phyloP scores from a whole-genome alignment of 1,140 invertebrate genomes.

The Trypoxylus dichotomus region DNA sequence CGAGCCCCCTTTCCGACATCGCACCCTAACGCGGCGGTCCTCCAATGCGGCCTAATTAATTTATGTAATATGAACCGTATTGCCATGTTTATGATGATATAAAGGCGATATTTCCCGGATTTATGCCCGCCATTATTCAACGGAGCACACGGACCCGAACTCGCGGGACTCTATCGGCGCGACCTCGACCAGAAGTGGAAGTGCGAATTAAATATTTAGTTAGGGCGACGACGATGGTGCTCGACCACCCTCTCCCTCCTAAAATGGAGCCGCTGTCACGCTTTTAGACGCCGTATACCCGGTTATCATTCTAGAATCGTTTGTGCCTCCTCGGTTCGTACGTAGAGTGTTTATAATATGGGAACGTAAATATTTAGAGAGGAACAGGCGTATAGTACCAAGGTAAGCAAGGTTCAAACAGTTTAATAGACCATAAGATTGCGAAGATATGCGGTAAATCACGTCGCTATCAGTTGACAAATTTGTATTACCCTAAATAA shows the following conservation, averaged over 20 bases:
- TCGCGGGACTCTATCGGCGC: not conserved
- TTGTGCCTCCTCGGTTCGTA: not conserved
- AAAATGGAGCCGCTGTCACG: not conserved
- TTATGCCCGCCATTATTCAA: constrained; percentile 20
- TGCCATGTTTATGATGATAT: constrained; percentile 28
- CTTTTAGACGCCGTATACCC: not conserved
- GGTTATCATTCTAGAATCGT: not conserved
- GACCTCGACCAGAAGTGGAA: not conserved
- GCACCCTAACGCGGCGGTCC: not conserved
- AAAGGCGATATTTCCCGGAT: constrained; percentile 25
- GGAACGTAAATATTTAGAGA: not conserved
- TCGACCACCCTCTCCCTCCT: not conserved
- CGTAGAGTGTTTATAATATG: not conserved
- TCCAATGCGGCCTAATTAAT: constrained; percentile 24
- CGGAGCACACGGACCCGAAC: not conserved
- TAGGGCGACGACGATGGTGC: not conserved
- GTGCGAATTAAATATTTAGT: constrained; percentile 3
- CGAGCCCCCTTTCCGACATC: not conserved
- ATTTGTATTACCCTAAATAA: too few relatives aligned
- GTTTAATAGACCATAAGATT: too few relatives aligned
- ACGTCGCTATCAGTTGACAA: too few relatives aligned
- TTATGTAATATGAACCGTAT: constrained; percentile 28
- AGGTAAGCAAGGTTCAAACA: too few relatives aligned
- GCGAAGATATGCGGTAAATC: too few relatives aligned
- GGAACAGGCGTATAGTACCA: not conserved